Evolutionary conservation across 2,888 invertebrate species (phyloP).

Genomic region (Nebria brevicollis): DNA sequence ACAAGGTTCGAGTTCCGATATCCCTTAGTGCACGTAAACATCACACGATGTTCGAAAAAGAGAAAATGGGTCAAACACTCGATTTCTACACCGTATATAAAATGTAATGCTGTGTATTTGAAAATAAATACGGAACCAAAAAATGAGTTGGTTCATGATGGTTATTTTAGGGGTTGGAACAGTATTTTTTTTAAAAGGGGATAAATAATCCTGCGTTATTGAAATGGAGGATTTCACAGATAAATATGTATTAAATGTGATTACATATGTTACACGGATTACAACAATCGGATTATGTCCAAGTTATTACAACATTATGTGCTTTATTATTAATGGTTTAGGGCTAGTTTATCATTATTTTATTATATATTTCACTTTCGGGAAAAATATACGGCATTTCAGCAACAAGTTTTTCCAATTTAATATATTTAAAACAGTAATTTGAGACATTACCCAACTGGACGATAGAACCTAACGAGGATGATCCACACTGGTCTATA

Average conservation of each 20-base stretch:
- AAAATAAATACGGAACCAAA: background rate
- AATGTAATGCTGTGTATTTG: background rate
- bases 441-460: too few species aligned
- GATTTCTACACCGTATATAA: conserved; percentile 1
- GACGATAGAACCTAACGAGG: too few species aligned
- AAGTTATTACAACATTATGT: too few species aligned
- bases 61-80: background rate
- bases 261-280: conserved; percentile 8
- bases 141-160: background rate
- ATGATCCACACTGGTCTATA: too few species aligned
- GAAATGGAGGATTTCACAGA: conserved; percentile 26
- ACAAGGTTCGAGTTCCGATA: background rate
- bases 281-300: too few species aligned
- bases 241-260: conserved; percentile 43
- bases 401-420: too few species aligned
- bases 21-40: background rate
- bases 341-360: too few species aligned
- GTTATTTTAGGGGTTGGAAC: background rate
- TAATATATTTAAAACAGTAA: too few species aligned
- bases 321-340: too few species aligned
- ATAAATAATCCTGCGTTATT: conserved; percentile 35
- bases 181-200: background rate
- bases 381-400: too few species aligned
- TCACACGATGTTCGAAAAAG: background rate
- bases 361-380: too few species aligned